Base-by-base conservation (phyloP, 1,140 invertebrate genomes). In the Grapholita molesta region DNA sequence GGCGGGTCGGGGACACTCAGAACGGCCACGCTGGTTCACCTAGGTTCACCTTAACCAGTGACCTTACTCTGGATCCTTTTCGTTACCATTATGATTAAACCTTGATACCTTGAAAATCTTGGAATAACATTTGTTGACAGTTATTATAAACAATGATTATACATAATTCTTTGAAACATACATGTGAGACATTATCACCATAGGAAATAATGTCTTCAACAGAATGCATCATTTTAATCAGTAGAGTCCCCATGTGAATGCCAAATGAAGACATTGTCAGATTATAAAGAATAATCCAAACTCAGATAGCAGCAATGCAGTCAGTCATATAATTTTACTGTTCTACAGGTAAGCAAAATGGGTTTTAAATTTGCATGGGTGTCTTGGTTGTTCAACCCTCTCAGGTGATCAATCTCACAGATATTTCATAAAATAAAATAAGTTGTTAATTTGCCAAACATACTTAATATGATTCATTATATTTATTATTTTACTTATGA, bases 1-100 rank as follows among this genome's bases (percentile, higher is more conserved):
- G 92, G 93, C 93, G 93, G 94, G 92, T 92, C 92, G 93, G 93
- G 93, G 93, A 93, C 91, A 93, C 93, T 93, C 89, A 92, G 91
- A 92, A 92, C 89, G 93, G 91, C 92, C 91, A 89, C 93, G 93
- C 82, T 86, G 86, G 83, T 77, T 69, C 93, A 93, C 93, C 92
- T 94, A 93, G 93, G 92, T 92, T 91, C 92, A 92, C 93, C 86
- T 93, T 90, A 92, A 92, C 89, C 88, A 92, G 92, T 90, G 92
- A 94, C 92, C 90, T 92, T 90, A 74, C 71, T 92, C 82, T 90
- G 91, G 75, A 75, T 88, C 88, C 88, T 87, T 87, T 85, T 86
- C 84, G 75, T 86, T 88, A 84, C 81, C 78, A 79, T 76, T 74
- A 86, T 72, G 82, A 81, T 81, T 88, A 91, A 85, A 88, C 86